A percentile compares a stretch with the other conserved stretches of the same genome.
Evolutionary conservation across 2,113 vertebrate species (phyloP).

Genomic region (Melanerpes formicivorus): DNA sequence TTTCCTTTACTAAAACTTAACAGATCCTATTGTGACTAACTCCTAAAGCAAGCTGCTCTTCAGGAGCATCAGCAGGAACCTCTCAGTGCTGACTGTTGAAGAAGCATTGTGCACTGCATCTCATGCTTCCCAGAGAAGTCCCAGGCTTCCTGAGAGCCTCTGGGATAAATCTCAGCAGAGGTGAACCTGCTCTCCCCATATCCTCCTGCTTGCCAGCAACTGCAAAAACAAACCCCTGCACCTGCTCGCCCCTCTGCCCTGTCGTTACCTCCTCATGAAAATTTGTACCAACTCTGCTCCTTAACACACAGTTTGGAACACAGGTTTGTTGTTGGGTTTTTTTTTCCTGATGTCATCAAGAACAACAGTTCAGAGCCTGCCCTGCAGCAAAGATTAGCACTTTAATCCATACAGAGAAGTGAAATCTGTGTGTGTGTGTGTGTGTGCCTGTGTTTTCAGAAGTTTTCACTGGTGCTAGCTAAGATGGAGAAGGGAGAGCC

Average conservation of each 20-base stretch:
- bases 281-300: neutral
- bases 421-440: neutral
- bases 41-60: neutral
- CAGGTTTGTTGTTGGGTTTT: neutral
- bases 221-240: too few relatives aligned
- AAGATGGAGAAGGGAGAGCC: neutral
- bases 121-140: neutral
- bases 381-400: neutral
- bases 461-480: neutral
- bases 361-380: neutral
- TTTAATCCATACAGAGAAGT: neutral
- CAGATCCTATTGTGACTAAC: neutral
- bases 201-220: neutral
- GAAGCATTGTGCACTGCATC: accelerated
- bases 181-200: neutral
- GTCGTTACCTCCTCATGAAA: neutral
- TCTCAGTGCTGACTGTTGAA: accelerated
- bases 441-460: neutral
- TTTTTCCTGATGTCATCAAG: accelerated
- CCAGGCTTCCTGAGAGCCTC: neutral
- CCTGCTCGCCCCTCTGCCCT: accelerated
- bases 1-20: neutral
- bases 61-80: neutral
- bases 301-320: neutral
- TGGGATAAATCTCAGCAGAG: neutral